Evolutionary conservation across 2,888 invertebrate genomes (phyloP).

Genomic region (Crocallis elinguaria): DNA sequence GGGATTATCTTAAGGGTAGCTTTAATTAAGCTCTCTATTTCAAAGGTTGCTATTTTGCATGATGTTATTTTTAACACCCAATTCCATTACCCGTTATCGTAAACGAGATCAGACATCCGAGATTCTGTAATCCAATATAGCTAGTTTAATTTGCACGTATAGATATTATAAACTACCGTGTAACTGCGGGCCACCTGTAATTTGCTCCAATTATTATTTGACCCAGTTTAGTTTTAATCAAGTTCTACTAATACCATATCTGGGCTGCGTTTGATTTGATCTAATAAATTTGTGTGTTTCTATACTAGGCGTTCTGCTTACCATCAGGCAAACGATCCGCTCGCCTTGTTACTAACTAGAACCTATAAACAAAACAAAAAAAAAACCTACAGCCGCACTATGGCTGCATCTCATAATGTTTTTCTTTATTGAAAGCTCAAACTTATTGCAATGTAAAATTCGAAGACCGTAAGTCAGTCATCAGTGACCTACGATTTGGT

Average conservation of each 20-base stretch:
- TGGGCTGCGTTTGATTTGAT: neutral
- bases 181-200: slow-evolving; percentile 13
- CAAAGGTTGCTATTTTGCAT: neutral
- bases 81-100: slow-evolving; percentile 7
- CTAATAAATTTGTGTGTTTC: too few relatives aligned
- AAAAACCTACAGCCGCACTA: too few relatives aligned
- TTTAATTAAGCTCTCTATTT: neutral
- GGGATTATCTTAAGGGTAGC: neutral
- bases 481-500: too few relatives aligned
- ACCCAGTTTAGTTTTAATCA: slow-evolving; percentile 20
- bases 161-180: slow-evolving; percentile 1
- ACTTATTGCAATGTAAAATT: too few relatives aligned
- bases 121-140: slow-evolving; percentile 17
- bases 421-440: too few relatives aligned
- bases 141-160: slow-evolving; percentile 13
- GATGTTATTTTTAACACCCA: neutral
- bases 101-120: slow-evolving; percentile 7
- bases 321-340: too few relatives aligned
- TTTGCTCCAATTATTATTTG: slow-evolving; percentile 23
- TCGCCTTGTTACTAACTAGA: too few relatives aligned
- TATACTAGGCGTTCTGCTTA: too few relatives aligned
- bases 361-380: too few relatives aligned
- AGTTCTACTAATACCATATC: neutral
- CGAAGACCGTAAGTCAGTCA: too few relatives aligned
- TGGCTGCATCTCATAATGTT: too few relatives aligned